Base-by-base conservation (phyloP, 2,113 vertebrate species). In the Sylvilagus bachmani region DNA sequence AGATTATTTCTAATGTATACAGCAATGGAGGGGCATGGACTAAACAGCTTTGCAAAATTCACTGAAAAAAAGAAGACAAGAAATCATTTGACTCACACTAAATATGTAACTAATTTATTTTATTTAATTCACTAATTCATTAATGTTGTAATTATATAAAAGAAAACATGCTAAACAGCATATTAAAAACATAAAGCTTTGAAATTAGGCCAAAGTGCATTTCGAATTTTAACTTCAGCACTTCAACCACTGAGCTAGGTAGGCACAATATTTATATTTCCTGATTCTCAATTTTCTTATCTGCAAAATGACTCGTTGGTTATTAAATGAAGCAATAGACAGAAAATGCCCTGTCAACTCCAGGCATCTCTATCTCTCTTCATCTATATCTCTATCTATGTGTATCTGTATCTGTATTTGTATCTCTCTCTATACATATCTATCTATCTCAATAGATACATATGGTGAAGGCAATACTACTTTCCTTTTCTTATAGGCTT, bases 31-130 rank as follows among this genome's bases (percentile, higher is more conserved):
- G 33, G 16, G 5, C 27, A 89, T 73, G 44, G 12, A 31, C 38
- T 53, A 27, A 89, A 44, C 19, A 78, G 44, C 62, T 62, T 85
- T 78, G 21, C 4, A 62, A 93, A 21, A 22, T 83, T 86, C 64
- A 51, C 11, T 92, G 61, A 87, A 71, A 94, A 84, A 95, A 38
- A 70, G 29, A 84, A 88, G 38, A 67, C 27, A 92, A 64, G 21
- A 77, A 67, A 53, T 58, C 21, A 82, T 75, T 85, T 49, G 24
- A 55, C 58, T 86, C 84, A 89, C 29, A 81, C 5, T 84, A 70
- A 84, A 80, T 27, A 62, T 69, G 33, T 1, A 93, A 33, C 25
- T 73, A 16, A 61, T 89, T 88, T 86, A 88, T 78, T 82, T 86
- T 29, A n/a, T 66, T 67, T 36, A 71, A 33, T 79, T 12, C 74